Conservation (phyloP, 2,113 vertebrate species). For the Microtus pennsylvanicus region DNA sequence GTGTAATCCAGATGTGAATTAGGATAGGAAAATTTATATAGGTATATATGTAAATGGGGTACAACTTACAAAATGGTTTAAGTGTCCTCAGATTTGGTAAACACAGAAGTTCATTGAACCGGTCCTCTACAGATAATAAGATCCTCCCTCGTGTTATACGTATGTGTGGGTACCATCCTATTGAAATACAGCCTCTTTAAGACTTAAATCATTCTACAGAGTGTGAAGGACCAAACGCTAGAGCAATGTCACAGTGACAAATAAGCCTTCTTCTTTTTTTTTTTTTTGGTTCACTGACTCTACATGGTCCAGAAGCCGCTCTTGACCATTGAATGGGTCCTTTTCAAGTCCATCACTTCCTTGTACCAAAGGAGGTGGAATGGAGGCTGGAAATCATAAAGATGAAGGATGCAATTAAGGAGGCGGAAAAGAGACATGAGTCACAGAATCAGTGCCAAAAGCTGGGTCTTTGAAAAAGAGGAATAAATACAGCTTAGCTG, state of each 20-base stretch:
- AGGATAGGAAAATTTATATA: no score
- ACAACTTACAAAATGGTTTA: background rate
- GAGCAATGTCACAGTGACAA: background rate
- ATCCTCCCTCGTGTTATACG: no score
- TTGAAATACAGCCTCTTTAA: background rate
- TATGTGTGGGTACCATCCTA: background rate
- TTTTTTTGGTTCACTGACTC: no score
- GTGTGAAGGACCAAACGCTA: background rate
- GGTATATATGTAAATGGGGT: background rate
- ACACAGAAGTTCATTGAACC: no score
- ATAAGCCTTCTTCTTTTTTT: no score
- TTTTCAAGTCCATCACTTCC: background rate
- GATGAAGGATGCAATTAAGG: constrained; percentile 44
- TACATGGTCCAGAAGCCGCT: background rate
- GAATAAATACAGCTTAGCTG: background rate
- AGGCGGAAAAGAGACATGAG: constrained; percentile 20
- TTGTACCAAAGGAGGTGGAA: background rate
- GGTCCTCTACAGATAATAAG: no score
- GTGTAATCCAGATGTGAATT: background rate
- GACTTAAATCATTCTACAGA: background rate
- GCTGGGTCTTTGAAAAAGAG: constrained; percentile 4
- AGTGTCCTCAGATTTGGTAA: background rate
- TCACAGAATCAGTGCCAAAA: background rate
- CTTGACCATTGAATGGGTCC: background rate
- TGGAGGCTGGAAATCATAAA: background rate